These are phyloP conservation scores for Tolypeutes matacus DNA, from an alignment of 2,797 vertebrate genomes.

Conservation along the genomic window DNA sequence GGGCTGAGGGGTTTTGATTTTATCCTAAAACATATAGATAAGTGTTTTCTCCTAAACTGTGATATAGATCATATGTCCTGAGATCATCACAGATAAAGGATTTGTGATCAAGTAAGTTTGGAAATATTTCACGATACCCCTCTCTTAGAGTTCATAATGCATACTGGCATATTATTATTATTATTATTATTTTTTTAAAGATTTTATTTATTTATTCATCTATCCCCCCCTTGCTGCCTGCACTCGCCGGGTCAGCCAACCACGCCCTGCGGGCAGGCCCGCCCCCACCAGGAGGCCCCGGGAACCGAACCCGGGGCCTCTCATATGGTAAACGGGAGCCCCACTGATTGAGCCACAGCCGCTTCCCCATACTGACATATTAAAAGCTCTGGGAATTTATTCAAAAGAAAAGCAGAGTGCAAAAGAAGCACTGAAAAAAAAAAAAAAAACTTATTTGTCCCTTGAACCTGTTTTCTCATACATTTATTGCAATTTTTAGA, in stretches of 20 bases:
- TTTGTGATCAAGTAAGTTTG: constrained; percentile 45
- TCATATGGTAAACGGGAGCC: no score
- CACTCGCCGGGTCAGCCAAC: no score
- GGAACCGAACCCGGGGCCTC: no score
- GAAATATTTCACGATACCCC: background rate
- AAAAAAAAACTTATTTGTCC: background rate
- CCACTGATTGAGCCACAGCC: no score
- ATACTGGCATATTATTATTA: background rate
- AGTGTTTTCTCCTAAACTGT: background rate
- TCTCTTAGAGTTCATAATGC: background rate
- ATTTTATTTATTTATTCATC: no score
- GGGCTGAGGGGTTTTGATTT: background rate
- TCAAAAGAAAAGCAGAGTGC: background rate
- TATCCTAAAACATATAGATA: background rate
- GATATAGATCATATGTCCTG: background rate
- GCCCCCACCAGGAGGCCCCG: no score
- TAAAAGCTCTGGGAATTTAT: background rate
- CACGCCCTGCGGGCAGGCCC: no score
- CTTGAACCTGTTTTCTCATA: background rate
- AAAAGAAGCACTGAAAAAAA: background rate
- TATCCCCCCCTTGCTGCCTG: no score
- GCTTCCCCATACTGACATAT: background rate
- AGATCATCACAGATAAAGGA: background rate
- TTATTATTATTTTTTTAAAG: no score
- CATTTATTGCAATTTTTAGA: background rate